Base-by-base conservation (phyloP, 2,888 invertebrate genomes). In the Hoplodrina blanda region DNA sequence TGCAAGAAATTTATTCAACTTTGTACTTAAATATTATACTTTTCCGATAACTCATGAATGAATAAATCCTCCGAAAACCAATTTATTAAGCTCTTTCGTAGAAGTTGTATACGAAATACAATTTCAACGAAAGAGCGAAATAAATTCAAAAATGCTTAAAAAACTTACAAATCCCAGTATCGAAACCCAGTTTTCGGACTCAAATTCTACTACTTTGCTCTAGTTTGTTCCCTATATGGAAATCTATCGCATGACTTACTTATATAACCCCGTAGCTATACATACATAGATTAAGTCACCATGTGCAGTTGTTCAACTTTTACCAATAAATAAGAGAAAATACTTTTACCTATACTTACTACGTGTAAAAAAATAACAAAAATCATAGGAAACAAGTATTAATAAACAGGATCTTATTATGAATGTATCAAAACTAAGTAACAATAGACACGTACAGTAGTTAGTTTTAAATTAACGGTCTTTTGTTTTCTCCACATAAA, bases 401-500 rank as follows among this genome's bases (percentile, higher is more conserved):
- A 13, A 60, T 13, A 53, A 19, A 25, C 37, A 61, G 13, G 0
- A 19, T 62, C 13, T 20, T 19, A 49, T 20, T 54, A 55, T 20
- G 25, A 68, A 68, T 52, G 13, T 46, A 37, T 25, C 19, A 46
- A 41, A 69, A 46, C 8, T 53, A 17, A 54, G 19, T 41, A 41
- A 13, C 13, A 41, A 41, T 3, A 41, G 13, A 19, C 2, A 33
- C 19, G 17, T 17, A 49, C 25, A 56, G 15, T 19, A 25, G 8
- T 15, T 25, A 15, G 25, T 37, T 20, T 46, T 46, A 46, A 41
- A 53, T 52, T 25, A 53, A 41, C 15, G 19, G 25, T 25, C 13
- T 52, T 37, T 65, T 76, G 59, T 62, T 64, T 55, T 37, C 37
- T 44, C 46, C 10, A 17, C 20, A 49, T 49, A 46, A 52, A 60